phyloP scores from a whole-genome alignment of 2,113 vertebrate genomes.

The Rallus limicola region DNA sequence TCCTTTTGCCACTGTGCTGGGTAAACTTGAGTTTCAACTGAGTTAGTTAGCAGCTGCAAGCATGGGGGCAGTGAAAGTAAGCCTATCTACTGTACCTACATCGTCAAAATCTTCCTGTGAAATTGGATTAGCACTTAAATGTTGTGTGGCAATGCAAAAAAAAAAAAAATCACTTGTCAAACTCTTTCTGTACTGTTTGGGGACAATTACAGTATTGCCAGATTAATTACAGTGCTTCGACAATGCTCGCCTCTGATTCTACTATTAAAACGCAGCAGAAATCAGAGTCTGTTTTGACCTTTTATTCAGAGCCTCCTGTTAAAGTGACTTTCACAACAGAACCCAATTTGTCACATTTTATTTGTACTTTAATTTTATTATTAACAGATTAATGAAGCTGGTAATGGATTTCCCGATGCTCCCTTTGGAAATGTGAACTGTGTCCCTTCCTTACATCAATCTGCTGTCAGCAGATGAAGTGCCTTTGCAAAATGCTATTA shows the following conservation, averaged over 20 bases:
- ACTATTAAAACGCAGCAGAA: conserved; percentile 17
- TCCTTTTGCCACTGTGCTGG: background rate
- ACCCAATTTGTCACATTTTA: conserved; percentile 57
- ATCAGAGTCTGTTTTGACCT: conserved; percentile 54
- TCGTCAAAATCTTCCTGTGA: background rate
- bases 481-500: conserved; percentile 62
- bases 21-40: background rate
- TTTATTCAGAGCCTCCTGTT: conserved; percentile 45
- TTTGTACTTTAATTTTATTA: conserved; percentile 74
- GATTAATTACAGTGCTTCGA: conserved; percentile 44
- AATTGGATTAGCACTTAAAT: conserved; percentile 15
- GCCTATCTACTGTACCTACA: background rate
- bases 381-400: conserved; percentile 67
- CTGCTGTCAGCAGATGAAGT: conserved; percentile 59
- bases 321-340: conserved; percentile 56
- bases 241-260: conserved; percentile 37
- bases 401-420: conserved; percentile 61
- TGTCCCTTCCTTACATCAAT: conserved; percentile 59
- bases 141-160: background rate
- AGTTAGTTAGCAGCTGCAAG: background rate
- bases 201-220: conserved; percentile 28
- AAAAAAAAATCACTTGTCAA: background rate
- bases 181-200: background rate
- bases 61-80: background rate
- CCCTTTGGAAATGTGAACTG: conserved; percentile 58